Base-by-base conservation (phyloP, 2,797 vertebrate species). In the Muscicapa comitata region DNA sequence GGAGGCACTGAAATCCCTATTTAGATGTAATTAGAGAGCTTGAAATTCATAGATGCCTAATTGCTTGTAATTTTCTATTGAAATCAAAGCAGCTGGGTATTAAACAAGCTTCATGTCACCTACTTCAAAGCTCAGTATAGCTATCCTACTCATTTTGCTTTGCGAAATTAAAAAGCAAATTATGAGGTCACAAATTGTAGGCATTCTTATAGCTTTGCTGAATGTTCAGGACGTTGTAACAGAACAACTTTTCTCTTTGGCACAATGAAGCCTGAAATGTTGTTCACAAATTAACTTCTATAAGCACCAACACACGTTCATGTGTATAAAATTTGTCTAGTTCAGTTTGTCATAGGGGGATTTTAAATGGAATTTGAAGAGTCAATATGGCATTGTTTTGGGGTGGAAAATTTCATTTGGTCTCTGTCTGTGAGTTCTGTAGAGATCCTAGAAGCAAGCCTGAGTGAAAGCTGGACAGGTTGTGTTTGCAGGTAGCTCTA, bases 401-500 rank as follows among this genome's bases (percentile, higher is more conserved):
- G 24, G 26, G 25, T 73, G 19, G 63, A 75, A 78, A 58, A 42
- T 79, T 86, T 89, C 13, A 21, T 70, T 78, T 77, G 29, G 7
- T 50, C 68, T 91, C 55, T 57, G 25, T 77, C 33, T 51, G 7
- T 26, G 76, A 81, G 29, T 88, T 93, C 45, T 50, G 26, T 48
- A 58, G 73, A 88, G 86, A 88, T 85, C 58, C 53, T 72, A 35
- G 37, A 54, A 93, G 51, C 17, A 40, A 47, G 37, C 66, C 31
- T 61, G 50, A 37, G 19, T 62, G 45, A 77, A 78, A 84, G 47
- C 53, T 51, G n/a, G 89, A 45, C 10, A 21, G 61, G 43, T 53
- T 66, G 63, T 78, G 72, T 75, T 80, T 97, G 88, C 94, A 97
- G 81, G 51, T 97, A 95, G 81, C 85, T 96, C 84, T 98, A 97